Base-by-base conservation (phyloP, 2,797 vertebrate species). In the Uromys caudimaculatus region DNA sequence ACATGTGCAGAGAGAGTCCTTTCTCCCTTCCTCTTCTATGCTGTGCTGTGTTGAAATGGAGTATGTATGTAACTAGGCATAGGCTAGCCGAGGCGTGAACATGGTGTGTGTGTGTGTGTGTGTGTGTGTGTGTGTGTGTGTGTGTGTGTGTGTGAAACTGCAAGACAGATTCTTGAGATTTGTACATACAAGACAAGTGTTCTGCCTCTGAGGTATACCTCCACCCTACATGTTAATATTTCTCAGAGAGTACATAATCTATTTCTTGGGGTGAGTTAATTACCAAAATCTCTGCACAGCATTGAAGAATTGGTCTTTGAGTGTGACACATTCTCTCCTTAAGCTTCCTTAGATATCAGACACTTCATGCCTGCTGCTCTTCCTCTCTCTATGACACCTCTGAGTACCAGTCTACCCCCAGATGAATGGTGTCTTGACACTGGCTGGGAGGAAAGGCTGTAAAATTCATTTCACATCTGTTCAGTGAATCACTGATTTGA, bases 181-280 rank as follows among this genome's bases (percentile, higher is more conserved):
- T n/a, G 23, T 17, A 35, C 29, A 12, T 10, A n/a, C 38, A 27
- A 17, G 38, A 19, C 38, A 47, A 19, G 8, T 27, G 23, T 9
- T 41, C 27, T 23, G 1, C 50, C 38, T 81, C 62, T 71, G 50
- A 69, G 14, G 14, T 41, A 24, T 2, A 69, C 29, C 52, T 6
- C 13, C 52, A 71, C 7, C 19, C 19, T 88, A 75, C 96, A 69
- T 95, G 91, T 97, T 95, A 95, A 87, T 94, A 95, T 97, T 94
- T 64, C 86, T 90, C 44, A 12, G 64, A 85, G 81, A 89, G 32
- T 60, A 88, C n/a, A 50, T n/a, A 78, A 47, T 96, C 47, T 85
- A 79, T 90, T 95, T 73, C 96, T 90, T 6, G 6, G 92, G 93
- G 67, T 16, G 91, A 6, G 35, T 90, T 97, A 82, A 89, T 88